Conservation (phyloP, 2,797 vertebrate species). For the Myripristis jacobus region DNA sequence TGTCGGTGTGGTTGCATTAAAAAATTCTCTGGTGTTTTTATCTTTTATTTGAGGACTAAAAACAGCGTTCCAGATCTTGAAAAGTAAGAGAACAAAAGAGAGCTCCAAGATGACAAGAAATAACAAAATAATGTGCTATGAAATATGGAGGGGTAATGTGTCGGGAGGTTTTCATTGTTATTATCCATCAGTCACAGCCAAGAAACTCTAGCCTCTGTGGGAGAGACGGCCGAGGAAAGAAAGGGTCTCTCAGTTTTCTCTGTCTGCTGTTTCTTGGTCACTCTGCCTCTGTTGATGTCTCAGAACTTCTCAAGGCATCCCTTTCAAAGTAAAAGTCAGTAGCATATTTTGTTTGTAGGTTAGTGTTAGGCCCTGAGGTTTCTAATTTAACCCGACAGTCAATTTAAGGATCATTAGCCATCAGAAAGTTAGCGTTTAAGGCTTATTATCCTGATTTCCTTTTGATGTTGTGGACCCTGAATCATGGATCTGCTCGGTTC, state of each 20-base stretch:
- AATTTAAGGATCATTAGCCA: conserved; percentile 79
- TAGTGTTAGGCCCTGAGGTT: conserved; percentile 62
- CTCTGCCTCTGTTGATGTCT: conserved; percentile 42
- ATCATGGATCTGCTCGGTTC: conserved; percentile 75
- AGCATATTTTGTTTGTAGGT: conserved; percentile 71
- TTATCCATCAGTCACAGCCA: conserved; percentile 69
- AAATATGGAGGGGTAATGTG: conserved; percentile 39
- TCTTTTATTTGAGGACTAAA: conserved; percentile 37
- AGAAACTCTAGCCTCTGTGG: conserved; percentile 67
- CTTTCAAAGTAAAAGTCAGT: conserved; percentile 59
- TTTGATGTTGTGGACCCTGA: conserved; percentile 76
- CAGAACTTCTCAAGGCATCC: conserved; percentile 15
- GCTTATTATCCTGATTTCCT: conserved; percentile 74
- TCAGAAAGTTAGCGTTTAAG: conserved; percentile 78
- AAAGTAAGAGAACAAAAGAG: conserved; percentile 11
- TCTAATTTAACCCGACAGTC: conserved; percentile 81
- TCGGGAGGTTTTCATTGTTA: conserved; percentile 40
- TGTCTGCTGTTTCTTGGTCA: conserved; percentile 58
- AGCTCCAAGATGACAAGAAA: conserved; percentile 32
- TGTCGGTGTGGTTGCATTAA: conserved; percentile 1
- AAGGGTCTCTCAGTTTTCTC: conserved; percentile 39
- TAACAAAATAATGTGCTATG: conserved; percentile 31
- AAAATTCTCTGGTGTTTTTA: not conserved
- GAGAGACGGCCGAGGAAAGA: conserved; percentile 47
- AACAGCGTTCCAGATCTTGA: conserved; percentile 32